Evolutionary conservation across 2,888 invertebrate species (phyloP), one percentile per base, ranked within the genome.

Genomic region (Drosophila kanekoi): DNA sequence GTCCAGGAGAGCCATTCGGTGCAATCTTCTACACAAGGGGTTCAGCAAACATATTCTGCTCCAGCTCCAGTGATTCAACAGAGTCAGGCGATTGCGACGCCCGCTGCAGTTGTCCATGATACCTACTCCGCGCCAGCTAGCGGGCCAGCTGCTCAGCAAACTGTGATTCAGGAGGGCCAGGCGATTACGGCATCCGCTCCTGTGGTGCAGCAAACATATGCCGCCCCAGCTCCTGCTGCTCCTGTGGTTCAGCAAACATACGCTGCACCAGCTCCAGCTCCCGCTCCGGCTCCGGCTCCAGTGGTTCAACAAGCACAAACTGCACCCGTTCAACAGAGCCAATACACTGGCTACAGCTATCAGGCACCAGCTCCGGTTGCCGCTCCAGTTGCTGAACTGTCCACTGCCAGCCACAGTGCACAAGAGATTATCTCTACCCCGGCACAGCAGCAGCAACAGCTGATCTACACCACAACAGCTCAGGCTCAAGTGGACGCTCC

Each of bases 291-390:
- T 18, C 1, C 18, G 18, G 2, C 18, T 18, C 18, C 59, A 10
- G 64, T 43, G 10, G 43, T 43, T 3, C 76, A 53, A 10, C 53
- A 53, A 2, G 28, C 41, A 13, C 53, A 53, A 10, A 32, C 5
- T 10, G 45, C 45, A 13, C 45, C 28, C 44, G 35, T 53, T 5
- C 65, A 59, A 10, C 37, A 70, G 64, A 9, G 47, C 1, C 71
- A 67, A 10, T 61, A 60, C 56, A 43, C 20, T 33, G 63, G 66
- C 51, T 79, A 79, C 49, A 67, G 20, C 28, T 78, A 77, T 47
- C 79, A 71, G 47, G 45, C 62, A 4, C 62, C 76, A 14, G 54
- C 47, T 18, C 13, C 53, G 11, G 16, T 47, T 23, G 49, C 38
- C 20, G 54, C 52, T 44, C 62, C 64, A 35, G 41, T 67, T 18